Base-by-base conservation (phyloP, 2,888 invertebrate species). In the Oscheius sp. region DNA sequence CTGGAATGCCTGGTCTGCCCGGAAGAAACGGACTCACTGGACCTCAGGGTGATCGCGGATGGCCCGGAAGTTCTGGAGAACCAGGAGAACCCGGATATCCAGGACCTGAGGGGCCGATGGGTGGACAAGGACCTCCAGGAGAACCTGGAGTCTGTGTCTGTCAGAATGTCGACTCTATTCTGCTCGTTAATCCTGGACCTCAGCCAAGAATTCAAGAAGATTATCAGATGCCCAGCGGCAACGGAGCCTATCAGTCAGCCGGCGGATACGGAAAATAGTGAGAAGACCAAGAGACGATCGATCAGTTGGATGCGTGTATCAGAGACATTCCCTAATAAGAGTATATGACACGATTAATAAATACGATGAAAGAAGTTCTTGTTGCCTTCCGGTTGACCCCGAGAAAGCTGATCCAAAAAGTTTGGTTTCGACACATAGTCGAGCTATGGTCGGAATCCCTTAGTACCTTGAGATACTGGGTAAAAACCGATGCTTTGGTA, bases 81-180 rank as follows among this genome's bases (percentile, higher is more conserved):
- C 70, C 82, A 5, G 87, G 88, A 55, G 87, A 88, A 68, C 75
- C 85, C 42, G 89, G 89, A 13, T 88, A 85, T 51, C 84, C 85
- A 21, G 87, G 87, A 77, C 85, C 86, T 9, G 87, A 87, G 76
- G 87, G 87, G 72, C 82, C 87, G 5, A 79, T 82, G 77, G 89
- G 89, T n/a, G 74, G 74, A 53, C 75, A 73, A 35, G 75, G 63
- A 21, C 73, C 72, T 29, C 68, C 73, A 51, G 81, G 84, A 10
- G 81, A 84, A 58, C 87, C 87, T 1, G 87, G 87, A 33, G 86
- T 86, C 3, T 89, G 89, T 70, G 87, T 89, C 21, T 89, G 89
- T 75, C 86, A 87, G 78, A 89, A 89, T 73, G 88, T 89, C 70
- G 88, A 89, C 75, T 83, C 84, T 10, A 86, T 89, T 53, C 84